Evolutionary conservation across 2,888 invertebrate genomes (phyloP).

Genomic region (Physocephala rufipes): DNA sequence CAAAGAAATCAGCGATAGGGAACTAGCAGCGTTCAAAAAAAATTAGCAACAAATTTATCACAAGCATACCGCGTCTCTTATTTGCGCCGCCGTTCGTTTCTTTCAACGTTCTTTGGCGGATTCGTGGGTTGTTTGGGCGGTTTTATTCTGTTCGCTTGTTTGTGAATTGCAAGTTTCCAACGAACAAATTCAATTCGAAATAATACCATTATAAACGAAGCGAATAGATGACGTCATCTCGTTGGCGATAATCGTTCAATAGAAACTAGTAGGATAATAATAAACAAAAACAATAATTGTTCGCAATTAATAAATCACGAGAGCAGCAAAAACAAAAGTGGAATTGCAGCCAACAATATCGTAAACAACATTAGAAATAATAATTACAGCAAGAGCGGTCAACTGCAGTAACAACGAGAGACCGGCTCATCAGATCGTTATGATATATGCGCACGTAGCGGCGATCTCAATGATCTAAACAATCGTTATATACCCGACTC

Average conservation of each 20-base stretch:
- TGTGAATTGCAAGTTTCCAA: too few species aligned
- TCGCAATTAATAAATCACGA: neutral
- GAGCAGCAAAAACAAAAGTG: neutral
- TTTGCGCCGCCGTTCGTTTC: neutral
- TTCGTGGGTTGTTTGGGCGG: neutral
- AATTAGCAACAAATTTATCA: neutral
- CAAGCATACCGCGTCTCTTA: neutral
- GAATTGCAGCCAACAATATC: neutral
- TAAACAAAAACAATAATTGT: neutral
- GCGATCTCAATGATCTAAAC: neutral
- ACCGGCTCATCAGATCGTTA: neutral
- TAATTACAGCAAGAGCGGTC: constrained; percentile 10
- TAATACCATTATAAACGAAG: too few species aligned
- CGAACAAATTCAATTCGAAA: too few species aligned
- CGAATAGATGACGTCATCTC: too few species aligned
- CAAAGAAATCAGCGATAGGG: too few species aligned
- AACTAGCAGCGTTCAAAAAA: neutral
- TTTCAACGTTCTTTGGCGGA: neutral
- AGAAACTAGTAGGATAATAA: neutral
- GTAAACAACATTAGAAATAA: constrained; percentile 2
- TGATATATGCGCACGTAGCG: neutral
- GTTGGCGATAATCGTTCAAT: too few species aligned
- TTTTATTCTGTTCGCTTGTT: too few species aligned
- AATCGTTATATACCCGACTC: too few species aligned
- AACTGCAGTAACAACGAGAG: neutral